These are phyloP conservation scores for Petromus typicus DNA, from an alignment of 2,113 vertebrate genomes.

Conservation along the genomic window DNA sequence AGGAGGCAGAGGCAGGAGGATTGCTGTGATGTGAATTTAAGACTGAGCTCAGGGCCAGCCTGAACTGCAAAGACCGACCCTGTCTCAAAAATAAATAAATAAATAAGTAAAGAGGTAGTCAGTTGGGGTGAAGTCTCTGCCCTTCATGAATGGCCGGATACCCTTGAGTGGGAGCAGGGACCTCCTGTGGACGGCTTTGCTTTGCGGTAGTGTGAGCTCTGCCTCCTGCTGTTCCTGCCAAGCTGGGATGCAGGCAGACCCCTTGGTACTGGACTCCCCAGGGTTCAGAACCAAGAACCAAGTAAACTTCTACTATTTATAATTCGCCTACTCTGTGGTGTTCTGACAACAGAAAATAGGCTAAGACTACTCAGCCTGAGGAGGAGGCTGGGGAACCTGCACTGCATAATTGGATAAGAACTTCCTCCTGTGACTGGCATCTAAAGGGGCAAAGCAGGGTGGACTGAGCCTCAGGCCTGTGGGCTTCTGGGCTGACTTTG, in stretches of 20 bases:
- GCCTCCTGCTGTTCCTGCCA: no score
- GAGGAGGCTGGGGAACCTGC: no score
- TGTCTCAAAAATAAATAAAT: no score
- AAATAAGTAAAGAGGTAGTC: neutral
- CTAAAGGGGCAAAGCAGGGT: neutral
- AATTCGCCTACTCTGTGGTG: neutral
- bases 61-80: no score
- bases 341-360: neutral
- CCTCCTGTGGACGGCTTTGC: neutral
- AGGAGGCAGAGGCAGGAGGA: no score
- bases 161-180: neutral
- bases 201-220: neutral
- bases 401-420: neutral
- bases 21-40: no score
- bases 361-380: neutral
- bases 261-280: neutral
- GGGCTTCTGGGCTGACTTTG: neutral
- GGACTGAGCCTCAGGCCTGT: neutral
- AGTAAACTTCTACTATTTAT: neutral
- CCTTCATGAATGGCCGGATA: neutral
- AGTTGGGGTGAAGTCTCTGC: neutral
- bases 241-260: neutral
- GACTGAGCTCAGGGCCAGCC: no score
- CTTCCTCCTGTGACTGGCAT: neutral
- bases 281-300: neutral